Evolutionary conservation across 2,888 invertebrate species (phyloP).

Genomic region (Stramonita haemastoma): DNA sequence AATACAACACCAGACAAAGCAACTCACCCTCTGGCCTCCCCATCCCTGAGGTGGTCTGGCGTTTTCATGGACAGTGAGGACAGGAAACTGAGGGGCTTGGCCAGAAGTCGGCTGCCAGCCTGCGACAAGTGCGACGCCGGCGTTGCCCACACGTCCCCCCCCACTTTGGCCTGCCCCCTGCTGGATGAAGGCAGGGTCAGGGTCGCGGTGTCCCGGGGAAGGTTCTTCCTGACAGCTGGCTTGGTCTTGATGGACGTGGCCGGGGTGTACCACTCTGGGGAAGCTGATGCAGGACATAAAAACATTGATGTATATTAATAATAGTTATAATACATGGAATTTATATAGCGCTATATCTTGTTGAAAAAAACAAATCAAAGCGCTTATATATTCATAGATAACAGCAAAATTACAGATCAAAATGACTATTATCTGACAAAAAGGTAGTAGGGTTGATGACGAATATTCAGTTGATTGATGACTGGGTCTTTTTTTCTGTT

Average conservation of each 20-base stretch:
- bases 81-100: conserved; percentile 57
- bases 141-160: conserved; percentile 21
- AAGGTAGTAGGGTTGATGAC: no score
- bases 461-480: no score
- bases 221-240: not conserved
- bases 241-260: conserved; percentile 37
- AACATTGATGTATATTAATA: not conserved
- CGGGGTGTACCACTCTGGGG: conserved; percentile 30
- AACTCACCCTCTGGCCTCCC: conserved; percentile 61
- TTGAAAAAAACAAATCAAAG: no score
- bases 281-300: not conserved
- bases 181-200: not conserved
- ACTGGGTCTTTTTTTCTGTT: no score
- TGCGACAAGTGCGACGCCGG: not conserved
- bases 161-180: not conserved
- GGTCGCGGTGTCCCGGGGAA: not conserved
- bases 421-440: not conserved
- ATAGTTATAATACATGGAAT: no score
- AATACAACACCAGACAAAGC: no score
- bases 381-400: not conserved
- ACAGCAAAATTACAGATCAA: not conserved
- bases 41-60: conserved; percentile 55
- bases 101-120: not conserved
- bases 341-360: no score
- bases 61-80: conserved; percentile 57